Conservation (phyloP, 2,797 vertebrate genomes). For the Aeoliscus strigatus region DNA sequence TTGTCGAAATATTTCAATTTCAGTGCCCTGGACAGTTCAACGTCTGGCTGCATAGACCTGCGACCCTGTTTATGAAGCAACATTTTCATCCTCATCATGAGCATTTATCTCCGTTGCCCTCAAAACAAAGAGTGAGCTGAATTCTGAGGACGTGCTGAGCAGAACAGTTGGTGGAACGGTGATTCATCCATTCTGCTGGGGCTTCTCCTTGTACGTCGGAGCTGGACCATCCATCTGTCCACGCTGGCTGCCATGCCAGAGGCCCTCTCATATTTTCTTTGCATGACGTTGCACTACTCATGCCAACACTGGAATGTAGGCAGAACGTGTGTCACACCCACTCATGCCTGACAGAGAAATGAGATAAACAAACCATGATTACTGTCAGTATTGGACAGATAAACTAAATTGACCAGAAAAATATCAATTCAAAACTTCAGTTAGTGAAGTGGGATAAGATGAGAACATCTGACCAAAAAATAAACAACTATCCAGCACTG, state of each 20-base stretch:
- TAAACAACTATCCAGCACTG: too few species aligned
- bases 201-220: conserved; percentile 48
- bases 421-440: too few species aligned
- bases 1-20: too few species aligned
- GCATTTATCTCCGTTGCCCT: conserved; percentile 1
- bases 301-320: conserved; percentile 5
- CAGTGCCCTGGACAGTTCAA: too few species aligned
- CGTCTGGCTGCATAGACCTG: too few species aligned
- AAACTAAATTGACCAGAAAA: conserved; percentile 6
- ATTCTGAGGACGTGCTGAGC: conserved; percentile 29
- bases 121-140: conserved; percentile 33
- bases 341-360: conserved; percentile 22
- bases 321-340: background rate
- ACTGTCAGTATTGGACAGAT: background rate
- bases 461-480: too few species aligned
- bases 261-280: conserved; percentile 47
- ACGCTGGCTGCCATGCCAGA: conserved; percentile 41
- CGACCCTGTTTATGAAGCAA: too few species aligned
- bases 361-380: conserved; percentile 8
- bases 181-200: conserved; percentile 63
- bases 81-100: background rate
- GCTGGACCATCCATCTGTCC: conserved; percentile 65
- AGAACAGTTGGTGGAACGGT: conserved; percentile 62
- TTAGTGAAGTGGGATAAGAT: too few species aligned
- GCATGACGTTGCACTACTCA: conserved; percentile 35